Base-by-base conservation (phyloP, 2,113 vertebrate genomes). In the Desmodus rotundus region DNA sequence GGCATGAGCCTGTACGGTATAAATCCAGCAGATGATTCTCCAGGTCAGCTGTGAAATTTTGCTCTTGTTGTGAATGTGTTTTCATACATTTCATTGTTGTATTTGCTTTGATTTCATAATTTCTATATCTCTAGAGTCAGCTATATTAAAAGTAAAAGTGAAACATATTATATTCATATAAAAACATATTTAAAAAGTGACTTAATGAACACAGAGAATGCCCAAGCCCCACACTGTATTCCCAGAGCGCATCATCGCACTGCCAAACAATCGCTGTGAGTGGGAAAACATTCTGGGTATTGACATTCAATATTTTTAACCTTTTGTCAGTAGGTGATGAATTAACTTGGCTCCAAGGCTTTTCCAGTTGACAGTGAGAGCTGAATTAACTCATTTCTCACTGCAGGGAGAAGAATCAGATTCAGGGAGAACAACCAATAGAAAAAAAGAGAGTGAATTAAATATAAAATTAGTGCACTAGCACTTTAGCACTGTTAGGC, bases 271-370 rank as follows among this genome's bases (percentile, higher is more conserved):
- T 94, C 76, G 83, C 94, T 98, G 91, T 95, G 95, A 96, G 93
- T 78, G 97, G 83, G 93, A 97, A 97, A 97, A 97, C 95, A 97
- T 95, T 96, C 95, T 96, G 74, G 89, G 87, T 97, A 97, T 97
- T 97, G 97, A 97, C 97, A 97, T 97, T 98, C 94, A 98, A 96
- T 97, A 97, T 97, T 97, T 97, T 98, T 97, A 97, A 96, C 95
- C 54, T 97, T 95, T 95, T 94, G 94, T 97, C 97, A 96, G 95
- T 11, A 45, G 96, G 96, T 97, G 96, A 97, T 96, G 97, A 91
- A 97, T 97, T 98, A 96, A 96, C 84, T 97, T 92, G 91, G 95
- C 87, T 97, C 93, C 87, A 96, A 97, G 96, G 95, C 86, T 76
- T 20, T 96, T 95, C 31, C 31, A 8, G 28, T 95, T 96, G 92